Evolutionary conservation across 2,888 invertebrate species (phyloP).

Genomic region (Heliconius ethilla): DNA sequence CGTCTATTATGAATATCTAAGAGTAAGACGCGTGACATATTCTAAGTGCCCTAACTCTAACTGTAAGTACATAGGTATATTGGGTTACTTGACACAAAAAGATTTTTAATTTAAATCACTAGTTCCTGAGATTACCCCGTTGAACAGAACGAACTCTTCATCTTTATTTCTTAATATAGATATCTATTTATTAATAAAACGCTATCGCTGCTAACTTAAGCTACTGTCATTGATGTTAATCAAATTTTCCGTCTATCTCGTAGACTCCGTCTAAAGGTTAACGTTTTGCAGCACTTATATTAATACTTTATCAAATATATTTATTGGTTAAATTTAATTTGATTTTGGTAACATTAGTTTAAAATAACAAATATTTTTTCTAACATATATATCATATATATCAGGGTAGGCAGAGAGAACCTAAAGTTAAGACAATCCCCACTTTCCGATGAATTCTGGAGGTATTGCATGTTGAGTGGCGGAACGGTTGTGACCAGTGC

Average conservation of each 20-base stretch:
- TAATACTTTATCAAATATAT: neutral
- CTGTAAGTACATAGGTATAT: too few relatives aligned
- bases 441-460: too few relatives aligned
- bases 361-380: neutral
- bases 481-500: too few relatives aligned
- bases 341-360: neutral
- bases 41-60: too few relatives aligned
- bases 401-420: neutral
- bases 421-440: neutral
- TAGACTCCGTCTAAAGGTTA: conserved; percentile 43
- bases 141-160: too few relatives aligned
- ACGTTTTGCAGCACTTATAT: conserved; percentile 21
- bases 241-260: conserved; percentile 46
- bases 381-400: neutral
- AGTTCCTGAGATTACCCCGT: too few relatives aligned
- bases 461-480: too few relatives aligned
- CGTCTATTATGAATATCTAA: too few relatives aligned
- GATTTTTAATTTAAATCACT: too few relatives aligned
- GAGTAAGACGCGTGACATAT: too few relatives aligned
- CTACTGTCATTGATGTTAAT: conserved; percentile 43
- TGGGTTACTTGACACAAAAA: too few relatives aligned
- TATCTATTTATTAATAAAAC: neutral
- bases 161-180: too few relatives aligned
- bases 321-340: neutral
- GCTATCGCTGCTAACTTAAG: conserved; percentile 23